Conservation (phyloP, 1,140 invertebrate genomes). For the Chionoecetes opilio region DNA sequence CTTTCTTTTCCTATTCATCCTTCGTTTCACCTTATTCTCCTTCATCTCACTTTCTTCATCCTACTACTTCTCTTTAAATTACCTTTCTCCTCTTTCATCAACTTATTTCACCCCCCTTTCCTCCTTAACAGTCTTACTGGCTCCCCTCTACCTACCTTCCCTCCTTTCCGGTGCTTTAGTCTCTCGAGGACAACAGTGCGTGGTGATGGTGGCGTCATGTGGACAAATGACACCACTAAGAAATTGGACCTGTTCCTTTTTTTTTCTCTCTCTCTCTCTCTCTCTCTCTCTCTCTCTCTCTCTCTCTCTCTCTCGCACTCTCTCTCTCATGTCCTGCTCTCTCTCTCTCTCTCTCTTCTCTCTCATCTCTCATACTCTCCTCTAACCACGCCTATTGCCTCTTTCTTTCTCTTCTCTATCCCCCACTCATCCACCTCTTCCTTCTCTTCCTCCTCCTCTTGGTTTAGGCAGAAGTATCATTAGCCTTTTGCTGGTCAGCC, state of each 20-base stretch:
- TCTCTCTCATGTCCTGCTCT: neutral
- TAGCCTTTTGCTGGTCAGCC: slow-evolving; percentile 54
- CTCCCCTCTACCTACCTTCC: too few species aligned
- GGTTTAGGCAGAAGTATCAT: slow-evolving; percentile 61
- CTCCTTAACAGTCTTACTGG: too few species aligned
- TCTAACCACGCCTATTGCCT: neutral
- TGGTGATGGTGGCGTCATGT: slow-evolving; percentile 43
- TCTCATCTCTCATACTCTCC: neutral
- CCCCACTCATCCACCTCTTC: neutral
- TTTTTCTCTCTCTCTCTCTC: slow-evolving; percentile 37
- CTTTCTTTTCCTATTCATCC: neutral
- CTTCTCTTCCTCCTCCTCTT: slow-evolving; percentile 14
- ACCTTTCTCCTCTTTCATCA: too few species aligned
- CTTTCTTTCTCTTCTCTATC: neutral
- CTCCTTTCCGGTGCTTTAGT: too few species aligned
- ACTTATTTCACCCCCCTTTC: too few species aligned
- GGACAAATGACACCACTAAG: slow-evolving; percentile 54
- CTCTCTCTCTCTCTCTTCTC: neutral
- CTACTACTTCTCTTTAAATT: too few species aligned
- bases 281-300: slow-evolving; percentile 15
- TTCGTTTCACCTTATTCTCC: neutral
- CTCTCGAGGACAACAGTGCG: neutral
- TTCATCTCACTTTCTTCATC: neutral
- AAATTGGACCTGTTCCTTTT: slow-evolving; percentile 47
- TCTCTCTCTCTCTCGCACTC: neutral